Percentiles rank a stretch among this genome's conserved stretches.
Evolutionary conservation across 2,888 invertebrate species (phyloP).

Genomic region (Nysson spinosus): DNA sequence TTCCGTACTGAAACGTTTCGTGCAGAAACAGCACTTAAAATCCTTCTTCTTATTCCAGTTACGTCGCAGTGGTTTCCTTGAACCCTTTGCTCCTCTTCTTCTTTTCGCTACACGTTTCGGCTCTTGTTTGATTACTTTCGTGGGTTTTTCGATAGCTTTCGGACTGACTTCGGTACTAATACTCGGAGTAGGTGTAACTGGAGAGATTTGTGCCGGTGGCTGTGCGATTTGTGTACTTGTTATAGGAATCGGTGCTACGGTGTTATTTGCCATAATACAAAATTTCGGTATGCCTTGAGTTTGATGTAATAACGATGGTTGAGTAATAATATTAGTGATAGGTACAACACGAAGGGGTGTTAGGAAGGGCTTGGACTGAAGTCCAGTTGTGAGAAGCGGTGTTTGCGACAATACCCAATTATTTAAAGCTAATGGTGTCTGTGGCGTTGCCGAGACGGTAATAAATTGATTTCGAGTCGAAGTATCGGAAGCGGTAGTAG

Average conservation of each 20-base stretch:
- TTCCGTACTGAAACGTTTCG: conserved; percentile 69
- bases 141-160: too few relatives aligned
- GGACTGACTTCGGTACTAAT: neutral
- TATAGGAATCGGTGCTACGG: conserved; percentile 17
- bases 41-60: conserved; percentile 45
- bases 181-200: too few relatives aligned
- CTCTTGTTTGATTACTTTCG: too few relatives aligned
- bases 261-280: conserved; percentile 69
- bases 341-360: conserved; percentile 72
- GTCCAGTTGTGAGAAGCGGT: conserved; percentile 40
- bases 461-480: conserved; percentile 34
- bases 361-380: conserved; percentile 63
- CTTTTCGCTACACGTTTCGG: too few relatives aligned
- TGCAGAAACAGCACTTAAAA: conserved; percentile 68
- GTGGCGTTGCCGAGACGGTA: conserved; percentile 32
- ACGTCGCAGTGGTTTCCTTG: too few relatives aligned
- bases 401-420: conserved; percentile 47
- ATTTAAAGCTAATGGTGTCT: conserved; percentile 53
- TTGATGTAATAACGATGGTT: conserved; percentile 70
- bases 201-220: neutral
- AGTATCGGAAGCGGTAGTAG: conserved; percentile 15
- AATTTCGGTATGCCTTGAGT: conserved; percentile 72
- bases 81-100: too few relatives aligned
- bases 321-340: conserved; percentile 69
- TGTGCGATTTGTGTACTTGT: conserved; percentile 27